Conservation (phyloP, 1,140 invertebrate genomes). For the Trinorchestia longiramus region DNA sequence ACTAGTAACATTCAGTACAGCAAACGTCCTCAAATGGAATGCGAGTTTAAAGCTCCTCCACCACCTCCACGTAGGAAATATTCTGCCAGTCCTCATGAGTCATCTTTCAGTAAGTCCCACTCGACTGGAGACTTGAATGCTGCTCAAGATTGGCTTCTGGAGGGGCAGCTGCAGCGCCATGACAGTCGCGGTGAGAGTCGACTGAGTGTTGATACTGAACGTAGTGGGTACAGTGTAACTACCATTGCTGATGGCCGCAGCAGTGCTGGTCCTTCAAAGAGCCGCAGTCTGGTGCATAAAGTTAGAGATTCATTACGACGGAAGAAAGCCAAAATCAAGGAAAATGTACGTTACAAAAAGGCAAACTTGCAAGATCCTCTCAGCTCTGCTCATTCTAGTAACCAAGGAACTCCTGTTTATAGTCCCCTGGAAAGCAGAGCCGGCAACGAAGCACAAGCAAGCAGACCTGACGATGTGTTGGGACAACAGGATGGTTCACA, state of each 20-base stretch:
- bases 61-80: not conserved
- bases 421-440: not conserved
- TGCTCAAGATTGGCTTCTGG: not conserved
- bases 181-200: slow-evolving; percentile 26
- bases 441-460: not conserved
- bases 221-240: not conserved
- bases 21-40: not conserved
- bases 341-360: slow-evolving; percentile 13
- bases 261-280: not conserved
- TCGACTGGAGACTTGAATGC: slow-evolving; percentile 29
- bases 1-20: not conserved
- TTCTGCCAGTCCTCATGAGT: not conserved
- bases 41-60: not conserved
- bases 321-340: slow-evolving; percentile 40
- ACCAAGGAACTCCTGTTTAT: not conserved
- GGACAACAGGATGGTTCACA: not conserved
- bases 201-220: not conserved
- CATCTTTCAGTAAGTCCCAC: slow-evolving; percentile 21
- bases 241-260: not conserved
- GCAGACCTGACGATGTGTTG: not conserved
- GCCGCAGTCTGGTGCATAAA: slow-evolving; percentile 34
- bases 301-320: slow-evolving; percentile 21
- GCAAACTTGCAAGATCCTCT: not conserved
- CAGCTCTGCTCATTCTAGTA: not conserved
- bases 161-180: not conserved